Conservation (phyloP, 2,113 vertebrate genomes). For the Leiothrix lutea region DNA sequence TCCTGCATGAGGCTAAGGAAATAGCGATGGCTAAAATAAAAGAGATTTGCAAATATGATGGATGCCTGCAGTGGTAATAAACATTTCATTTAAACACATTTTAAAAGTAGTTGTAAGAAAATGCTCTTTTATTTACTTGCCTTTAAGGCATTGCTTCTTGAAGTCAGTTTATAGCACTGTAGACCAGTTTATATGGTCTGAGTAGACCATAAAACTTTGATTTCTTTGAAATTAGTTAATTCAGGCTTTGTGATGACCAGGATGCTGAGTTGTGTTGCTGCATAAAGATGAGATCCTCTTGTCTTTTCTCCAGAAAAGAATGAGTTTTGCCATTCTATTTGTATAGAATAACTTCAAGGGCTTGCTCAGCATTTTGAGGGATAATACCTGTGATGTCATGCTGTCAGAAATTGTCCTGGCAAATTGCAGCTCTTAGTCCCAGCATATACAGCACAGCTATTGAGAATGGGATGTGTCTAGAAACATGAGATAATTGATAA, state of each 20-base stretch:
- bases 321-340: not conserved
- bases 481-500: not conserved
- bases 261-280: not conserved
- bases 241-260: not conserved
- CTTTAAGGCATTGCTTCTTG: not conserved
- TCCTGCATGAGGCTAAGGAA: not conserved
- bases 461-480: not conserved
- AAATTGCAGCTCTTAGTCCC: not conserved
- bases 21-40: not conserved
- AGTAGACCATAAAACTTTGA: not conserved
- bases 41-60: not conserved
- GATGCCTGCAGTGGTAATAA: not conserved
- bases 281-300: not conserved
- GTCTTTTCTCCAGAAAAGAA: not conserved
- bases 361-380: not conserved
- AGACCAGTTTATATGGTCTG: not conserved
- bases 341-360: not conserved
- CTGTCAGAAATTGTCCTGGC: not conserved
- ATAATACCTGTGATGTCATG: not conserved
- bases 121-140: not conserved
- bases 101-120: not conserved
- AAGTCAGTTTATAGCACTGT: not conserved
- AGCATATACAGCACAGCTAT: not conserved
- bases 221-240: not conserved
- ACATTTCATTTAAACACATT: not conserved